Evolutionary conservation across 2,888 invertebrate genomes (phyloP).

Genomic region (Eupithecia tripunctaria): DNA sequence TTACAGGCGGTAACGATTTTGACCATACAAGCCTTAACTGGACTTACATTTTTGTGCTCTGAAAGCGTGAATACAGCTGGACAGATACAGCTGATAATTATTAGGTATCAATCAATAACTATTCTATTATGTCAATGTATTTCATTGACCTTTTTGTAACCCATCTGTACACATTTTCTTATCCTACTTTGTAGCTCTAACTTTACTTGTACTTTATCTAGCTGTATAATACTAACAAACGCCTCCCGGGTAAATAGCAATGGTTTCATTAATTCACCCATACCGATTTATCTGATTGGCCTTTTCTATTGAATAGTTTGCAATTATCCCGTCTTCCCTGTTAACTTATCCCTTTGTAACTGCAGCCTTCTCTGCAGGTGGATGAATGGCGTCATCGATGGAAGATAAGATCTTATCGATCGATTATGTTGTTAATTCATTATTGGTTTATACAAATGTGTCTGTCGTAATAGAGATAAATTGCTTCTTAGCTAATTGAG

Average conservation of each 20-base stretch:
- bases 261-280: neutral
- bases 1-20: neutral
- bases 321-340: slow-evolving; percentile 10
- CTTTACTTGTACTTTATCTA: neutral
- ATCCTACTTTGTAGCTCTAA: neutral
- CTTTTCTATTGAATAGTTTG: slow-evolving; percentile 7
- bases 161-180: neutral
- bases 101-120: neutral
- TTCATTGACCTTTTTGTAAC: neutral
- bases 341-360: slow-evolving; percentile 7
- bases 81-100: neutral
- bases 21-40: neutral
- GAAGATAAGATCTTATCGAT: slow-evolving; percentile 33
- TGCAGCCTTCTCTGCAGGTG: slow-evolving; percentile 9
- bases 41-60: neutral
- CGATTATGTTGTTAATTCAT: slow-evolving; percentile 45
- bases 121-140: neutral
- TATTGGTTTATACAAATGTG: slow-evolving; percentile 38
- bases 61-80: neutral
- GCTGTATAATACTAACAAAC: neutral
- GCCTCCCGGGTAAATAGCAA: neutral
- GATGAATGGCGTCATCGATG: slow-evolving; percentile 33
- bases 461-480: slow-evolving; percentile 12
- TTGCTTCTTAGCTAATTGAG: slow-evolving; percentile 8
- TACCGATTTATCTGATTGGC: neutral